Percentiles rank a stretch among this genome's conserved stretches.
These are phyloP conservation scores for Campaea margaritaria DNA, from an alignment of 2,888 invertebrate species.

Conservation along the genomic window DNA sequence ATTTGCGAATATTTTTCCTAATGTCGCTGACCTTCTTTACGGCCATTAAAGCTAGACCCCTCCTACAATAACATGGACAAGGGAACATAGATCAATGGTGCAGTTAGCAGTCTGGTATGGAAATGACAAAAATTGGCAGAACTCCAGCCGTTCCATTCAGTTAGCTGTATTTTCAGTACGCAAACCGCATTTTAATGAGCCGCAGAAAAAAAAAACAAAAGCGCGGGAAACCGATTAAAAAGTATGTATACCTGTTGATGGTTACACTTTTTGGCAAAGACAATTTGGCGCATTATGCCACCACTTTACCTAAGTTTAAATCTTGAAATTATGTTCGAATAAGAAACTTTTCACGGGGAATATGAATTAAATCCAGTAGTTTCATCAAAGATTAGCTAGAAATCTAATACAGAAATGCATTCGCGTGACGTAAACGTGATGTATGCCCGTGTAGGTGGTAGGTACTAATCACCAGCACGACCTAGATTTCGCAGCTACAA, in stretches of 20 bases:
- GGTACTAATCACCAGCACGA: slow-evolving; percentile 36
- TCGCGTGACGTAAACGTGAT: slow-evolving; percentile 21
- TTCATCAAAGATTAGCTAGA: not conserved
- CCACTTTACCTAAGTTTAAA: slow-evolving; percentile 5
- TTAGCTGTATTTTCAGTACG: slow-evolving; percentile 70
- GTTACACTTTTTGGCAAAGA: slow-evolving; percentile 15
- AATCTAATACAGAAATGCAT: slow-evolving; percentile 1
- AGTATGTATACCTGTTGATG: slow-evolving; percentile 44
- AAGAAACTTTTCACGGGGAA: too few relatives aligned
- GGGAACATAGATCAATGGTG: slow-evolving; percentile 43
- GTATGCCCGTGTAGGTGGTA: slow-evolving; percentile 29
- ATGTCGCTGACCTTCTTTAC: slow-evolving; percentile 54
- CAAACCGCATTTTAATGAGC: slow-evolving; percentile 75
- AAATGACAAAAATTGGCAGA: slow-evolving; percentile 72
- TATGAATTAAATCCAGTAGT: not conserved
- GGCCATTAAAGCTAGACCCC: slow-evolving; percentile 48
- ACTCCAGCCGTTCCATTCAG: slow-evolving; percentile 64
- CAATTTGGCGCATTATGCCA: slow-evolving; percentile 22
- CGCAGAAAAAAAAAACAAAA: slow-evolving; percentile 46
- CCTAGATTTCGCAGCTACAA: slow-evolving; percentile 32
- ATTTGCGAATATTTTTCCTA: slow-evolving; percentile 45
- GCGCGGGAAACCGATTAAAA: slow-evolving; percentile 36
- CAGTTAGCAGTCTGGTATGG: slow-evolving; percentile 50
- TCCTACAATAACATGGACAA: slow-evolving; percentile 21
- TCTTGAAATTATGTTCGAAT: too few relatives aligned